phyloP scores from a whole-genome alignment of 1,140 invertebrate genomes.

The Propsilocerus akamusi region DNA sequence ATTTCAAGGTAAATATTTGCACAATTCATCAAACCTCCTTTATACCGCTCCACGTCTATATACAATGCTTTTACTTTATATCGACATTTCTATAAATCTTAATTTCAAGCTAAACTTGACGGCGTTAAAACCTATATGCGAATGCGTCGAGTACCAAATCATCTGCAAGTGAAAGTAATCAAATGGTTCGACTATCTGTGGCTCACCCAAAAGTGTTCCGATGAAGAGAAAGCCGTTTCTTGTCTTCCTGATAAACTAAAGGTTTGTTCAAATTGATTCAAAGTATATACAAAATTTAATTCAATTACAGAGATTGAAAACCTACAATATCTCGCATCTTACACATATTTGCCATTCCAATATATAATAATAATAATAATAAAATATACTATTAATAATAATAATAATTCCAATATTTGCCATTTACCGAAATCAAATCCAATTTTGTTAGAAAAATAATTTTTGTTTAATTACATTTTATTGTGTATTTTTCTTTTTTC shows the following conservation, averaged over 20 bases:
- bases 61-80: conserved; percentile 4
- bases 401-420: no score
- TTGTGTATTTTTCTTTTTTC: not conserved
- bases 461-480: no score
- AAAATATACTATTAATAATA: no score
- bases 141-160: conserved; percentile 82
- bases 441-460: no score
- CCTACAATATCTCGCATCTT: no score
- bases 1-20: conserved; percentile 67
- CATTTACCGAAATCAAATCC: no score
- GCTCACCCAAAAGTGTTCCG: conserved; percentile 95
- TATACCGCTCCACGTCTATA: conserved; percentile 6
- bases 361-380: not conserved
- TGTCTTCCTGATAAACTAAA: conserved; percentile 94
- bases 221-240: conserved; percentile 88
- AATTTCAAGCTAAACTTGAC: conserved; percentile 85
- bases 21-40: conserved; percentile 5
- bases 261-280: conserved; percentile 17
- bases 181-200: conserved; percentile 99
- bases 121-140: conserved; percentile 98
- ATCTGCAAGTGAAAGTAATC: conserved; percentile 94
- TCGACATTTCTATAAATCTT: no score
- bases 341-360: not conserved
- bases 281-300: no score
- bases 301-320: no score